phyloP scores from a whole-genome alignment of 2,888 invertebrate genomes.

The Drosophila barbarae region DNA sequence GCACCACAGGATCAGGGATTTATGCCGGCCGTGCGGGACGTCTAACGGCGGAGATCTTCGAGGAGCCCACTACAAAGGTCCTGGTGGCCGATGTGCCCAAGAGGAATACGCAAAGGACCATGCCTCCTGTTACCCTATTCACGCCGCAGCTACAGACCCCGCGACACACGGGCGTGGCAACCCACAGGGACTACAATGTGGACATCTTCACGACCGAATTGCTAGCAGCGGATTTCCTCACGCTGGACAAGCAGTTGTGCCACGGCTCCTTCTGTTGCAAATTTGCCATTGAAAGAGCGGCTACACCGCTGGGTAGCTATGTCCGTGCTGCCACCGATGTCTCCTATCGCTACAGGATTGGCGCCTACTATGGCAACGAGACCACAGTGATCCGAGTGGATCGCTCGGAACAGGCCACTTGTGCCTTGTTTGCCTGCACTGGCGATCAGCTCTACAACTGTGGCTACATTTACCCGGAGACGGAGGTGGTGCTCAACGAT shows the following conservation, averaged over 20 bases:
- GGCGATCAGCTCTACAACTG: constrained; percentile 77
- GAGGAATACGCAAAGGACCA: constrained; percentile 10
- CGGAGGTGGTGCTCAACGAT: constrained; percentile 51
- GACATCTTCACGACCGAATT: constrained; percentile 63
- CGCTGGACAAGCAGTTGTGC: constrained; percentile 24
- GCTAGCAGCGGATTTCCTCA: constrained; percentile 46
- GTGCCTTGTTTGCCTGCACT: constrained; percentile 80
- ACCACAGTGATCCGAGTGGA: constrained; percentile 76
- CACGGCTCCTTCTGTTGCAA: constrained; percentile 76
- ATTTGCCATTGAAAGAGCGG: constrained; percentile 55
- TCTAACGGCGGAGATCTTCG: constrained; percentile 64
- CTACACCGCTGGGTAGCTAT: constrained; percentile 11
- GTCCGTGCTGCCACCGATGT: constrained; percentile 32
- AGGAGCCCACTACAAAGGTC: constrained; percentile 51
- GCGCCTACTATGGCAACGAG: constrained; percentile 64
- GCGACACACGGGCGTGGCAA: constrained; percentile 56
- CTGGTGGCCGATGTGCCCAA: constrained; percentile 74
- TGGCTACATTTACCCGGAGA: constrained; percentile 70
- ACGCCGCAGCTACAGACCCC: constrained; percentile 47
- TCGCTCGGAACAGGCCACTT: constrained; percentile 80
- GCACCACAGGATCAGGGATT: constrained; percentile 84
- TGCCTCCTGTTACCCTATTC: constrained; percentile 44
- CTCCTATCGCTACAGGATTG: constrained; percentile 74
- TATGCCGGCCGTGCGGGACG: constrained; percentile 80
- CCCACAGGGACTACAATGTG: constrained; percentile 72